Evolutionary conservation across 2,888 invertebrate genomes (phyloP), one percentile per base, ranked within the genome.

Genomic region (Pachliopta kotzebuea): DNA sequence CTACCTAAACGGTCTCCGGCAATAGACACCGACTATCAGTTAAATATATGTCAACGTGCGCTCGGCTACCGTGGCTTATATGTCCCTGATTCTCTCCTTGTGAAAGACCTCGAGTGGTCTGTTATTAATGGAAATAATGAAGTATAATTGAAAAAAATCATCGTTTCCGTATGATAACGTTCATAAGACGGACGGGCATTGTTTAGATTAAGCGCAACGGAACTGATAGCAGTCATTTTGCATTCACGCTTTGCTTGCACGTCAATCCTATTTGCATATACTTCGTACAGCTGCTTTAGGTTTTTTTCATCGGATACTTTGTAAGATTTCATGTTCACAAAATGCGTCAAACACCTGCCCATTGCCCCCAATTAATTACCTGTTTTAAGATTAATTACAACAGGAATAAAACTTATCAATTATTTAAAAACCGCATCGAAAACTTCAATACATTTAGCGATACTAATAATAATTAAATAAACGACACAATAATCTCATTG

Each of bases 121-220:
- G 6, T n/a, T n/a, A 45, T n/a, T 7, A 45, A n/a, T 14, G 37
- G 37, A 45, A 37, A 37, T 57, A 62, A 62, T 62, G 31, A 52
- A 52, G 52, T 52, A 26, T 54, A 56, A 60, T 60, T 60, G 60
- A 42, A 37, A 26, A 26, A 54, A 63, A 65, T 67, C 62, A 59
- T 55, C 21, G 60, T 65, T 66, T 67, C 69, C 67, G 62, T 61
- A 57, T 66, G 68, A 69, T 68, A 68, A 66, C 66, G 54, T 56
- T 57, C 61, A 54, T 57, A 58, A 65, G 58, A 24, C 63, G 60
- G 59, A 64, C 37, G 20, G n/a, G 55, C 59, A 60, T 64, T 37
- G 60, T 60, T 60, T n/a, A 60, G 64, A 60, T 60, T 56, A 60
- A 64, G 64, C 60, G 21, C 60, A 56, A 50, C 60, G 56, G 52